These are phyloP conservation scores for Aphelenchoides besseyi DNA, from an alignment of 1,140 invertebrate species.

Conservation along the genomic window DNA sequence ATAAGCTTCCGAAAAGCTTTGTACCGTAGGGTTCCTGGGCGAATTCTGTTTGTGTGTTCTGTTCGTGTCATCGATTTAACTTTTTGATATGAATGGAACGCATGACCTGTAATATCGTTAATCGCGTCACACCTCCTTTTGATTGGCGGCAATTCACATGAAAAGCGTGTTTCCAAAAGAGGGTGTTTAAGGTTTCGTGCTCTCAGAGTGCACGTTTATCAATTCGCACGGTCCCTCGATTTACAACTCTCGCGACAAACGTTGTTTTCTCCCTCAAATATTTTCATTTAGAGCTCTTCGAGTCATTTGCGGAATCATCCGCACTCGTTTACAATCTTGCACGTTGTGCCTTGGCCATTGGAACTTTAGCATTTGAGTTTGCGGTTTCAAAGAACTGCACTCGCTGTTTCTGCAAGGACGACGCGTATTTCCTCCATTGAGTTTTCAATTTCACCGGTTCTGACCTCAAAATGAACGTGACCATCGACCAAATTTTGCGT, in stretches of 20 bases:
- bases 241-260: not conserved
- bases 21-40: too few relatives aligned
- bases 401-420: too few relatives aligned
- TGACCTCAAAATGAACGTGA: constrained; percentile 1
- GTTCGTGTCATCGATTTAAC: too few relatives aligned
- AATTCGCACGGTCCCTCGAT: not conserved
- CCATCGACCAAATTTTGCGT: constrained; percentile 11
- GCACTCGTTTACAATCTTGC: not conserved
- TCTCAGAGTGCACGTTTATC: not conserved
- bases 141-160: too few relatives aligned
- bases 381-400: too few relatives aligned
- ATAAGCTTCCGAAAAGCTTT: too few relatives aligned
- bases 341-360: not conserved
- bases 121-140: too few relatives aligned
- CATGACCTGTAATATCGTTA: too few relatives aligned
- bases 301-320: not conserved
- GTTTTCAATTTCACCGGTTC: not conserved
- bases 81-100: too few relatives aligned
- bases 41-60: too few relatives aligned
- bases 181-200: not conserved
- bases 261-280: not conserved
- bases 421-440: too few relatives aligned
- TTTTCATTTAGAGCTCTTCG: not conserved
- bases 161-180: not conserved
- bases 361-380: too few relatives aligned